These are phyloP conservation scores for Anolis sagrei DNA, from an alignment of 2,113 vertebrate species.

Conservation along the genomic window DNA sequence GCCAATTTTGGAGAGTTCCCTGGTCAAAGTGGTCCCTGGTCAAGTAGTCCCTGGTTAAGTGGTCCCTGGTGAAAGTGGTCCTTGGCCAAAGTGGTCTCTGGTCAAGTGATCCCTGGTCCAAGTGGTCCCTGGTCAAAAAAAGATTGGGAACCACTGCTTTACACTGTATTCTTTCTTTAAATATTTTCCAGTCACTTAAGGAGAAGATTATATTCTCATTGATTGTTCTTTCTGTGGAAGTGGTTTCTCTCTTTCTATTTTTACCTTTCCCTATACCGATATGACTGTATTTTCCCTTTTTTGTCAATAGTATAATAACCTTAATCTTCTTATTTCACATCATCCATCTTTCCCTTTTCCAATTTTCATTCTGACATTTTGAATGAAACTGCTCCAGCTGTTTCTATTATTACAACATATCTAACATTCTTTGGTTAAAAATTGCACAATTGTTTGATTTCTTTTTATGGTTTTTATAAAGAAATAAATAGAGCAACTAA, in stretches of 20 bases:
- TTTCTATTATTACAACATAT: constrained; percentile 51
- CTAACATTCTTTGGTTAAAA: constrained; percentile 35
- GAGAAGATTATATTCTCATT: constrained; percentile 58
- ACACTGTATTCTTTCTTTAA: constrained; percentile 45
- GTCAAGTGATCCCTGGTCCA: too few relatives aligned
- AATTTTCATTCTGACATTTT: constrained; percentile 45
- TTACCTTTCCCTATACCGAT: constrained; percentile 27
- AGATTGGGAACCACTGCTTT: too few relatives aligned
- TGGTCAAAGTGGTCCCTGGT: too few relatives aligned
- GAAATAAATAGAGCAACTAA: constrained; percentile 17
- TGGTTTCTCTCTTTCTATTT: constrained; percentile 25
- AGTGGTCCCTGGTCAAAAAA: too few relatives aligned
- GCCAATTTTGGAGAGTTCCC: too few relatives aligned
- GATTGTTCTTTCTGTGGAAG: constrained; percentile 43
- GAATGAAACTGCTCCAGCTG: constrained; percentile 42
- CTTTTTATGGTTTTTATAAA: constrained; percentile 50
- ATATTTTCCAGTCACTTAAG: constrained; percentile 47
- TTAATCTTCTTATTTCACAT: constrained; percentile 36
- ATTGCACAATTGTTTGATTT: constrained; percentile 46
- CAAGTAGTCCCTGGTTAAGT: too few relatives aligned
- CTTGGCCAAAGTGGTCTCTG: too few relatives aligned
- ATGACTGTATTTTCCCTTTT: constrained; percentile 44
- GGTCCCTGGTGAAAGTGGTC: too few relatives aligned
- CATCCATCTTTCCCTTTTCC: not conserved
- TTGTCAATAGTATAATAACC: constrained; percentile 55